These are phyloP conservation scores for Fragum whitleyi DNA, from an alignment of 2,888 invertebrate species.

Conservation along the genomic window DNA sequence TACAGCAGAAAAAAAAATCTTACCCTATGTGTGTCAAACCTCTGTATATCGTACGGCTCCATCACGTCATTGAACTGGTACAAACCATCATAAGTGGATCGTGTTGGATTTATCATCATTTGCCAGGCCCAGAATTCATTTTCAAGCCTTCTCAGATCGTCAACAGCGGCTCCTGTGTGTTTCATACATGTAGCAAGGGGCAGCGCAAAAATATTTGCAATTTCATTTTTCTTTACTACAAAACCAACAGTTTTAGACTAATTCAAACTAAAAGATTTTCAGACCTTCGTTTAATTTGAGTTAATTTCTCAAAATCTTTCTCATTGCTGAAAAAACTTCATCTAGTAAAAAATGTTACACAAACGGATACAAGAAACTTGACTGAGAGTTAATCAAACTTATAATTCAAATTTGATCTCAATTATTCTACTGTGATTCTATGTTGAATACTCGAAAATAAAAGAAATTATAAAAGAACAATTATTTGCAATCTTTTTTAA, in stretches of 20 bases:
- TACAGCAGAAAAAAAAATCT: no score
- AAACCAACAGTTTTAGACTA: not conserved
- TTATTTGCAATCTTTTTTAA: no score
- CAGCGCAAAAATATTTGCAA: not conserved
- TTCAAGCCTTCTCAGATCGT: slow-evolving; percentile 35
- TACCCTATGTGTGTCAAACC: slow-evolving; percentile 58
- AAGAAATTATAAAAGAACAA: no score
- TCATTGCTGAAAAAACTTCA: no score
- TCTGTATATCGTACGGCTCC: slow-evolving; percentile 46
- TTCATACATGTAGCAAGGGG: not conserved
- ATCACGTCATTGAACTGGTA: slow-evolving; percentile 61
- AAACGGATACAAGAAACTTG: no score
- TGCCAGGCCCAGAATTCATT: slow-evolving; percentile 65
- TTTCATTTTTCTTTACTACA: not conserved
- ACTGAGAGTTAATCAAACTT: no score
- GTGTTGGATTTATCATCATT: slow-evolving; percentile 59
- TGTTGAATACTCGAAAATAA: no score
- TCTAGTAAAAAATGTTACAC: no score
- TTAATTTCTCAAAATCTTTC: not conserved
- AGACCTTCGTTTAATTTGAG: not conserved
- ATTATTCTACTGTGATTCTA: no score
- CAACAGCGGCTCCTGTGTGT: slow-evolving; percentile 18
- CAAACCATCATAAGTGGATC: slow-evolving; percentile 53
- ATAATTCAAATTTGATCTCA: no score
- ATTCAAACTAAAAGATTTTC: not conserved